Evolutionary conservation across 2,113 vertebrate genomes (phyloP).

Genomic region (Albula glossodonta): DNA sequence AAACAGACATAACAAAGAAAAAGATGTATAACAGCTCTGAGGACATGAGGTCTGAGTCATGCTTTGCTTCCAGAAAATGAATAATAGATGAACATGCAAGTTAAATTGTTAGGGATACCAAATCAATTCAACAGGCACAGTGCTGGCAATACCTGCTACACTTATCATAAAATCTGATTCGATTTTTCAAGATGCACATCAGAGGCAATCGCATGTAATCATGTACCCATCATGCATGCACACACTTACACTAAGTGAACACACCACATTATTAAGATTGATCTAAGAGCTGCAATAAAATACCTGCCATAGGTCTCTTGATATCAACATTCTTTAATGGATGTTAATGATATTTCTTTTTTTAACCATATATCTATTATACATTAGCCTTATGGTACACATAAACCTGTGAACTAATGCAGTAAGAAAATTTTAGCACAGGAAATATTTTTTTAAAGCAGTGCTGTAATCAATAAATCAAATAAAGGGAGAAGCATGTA

Average conservation of each 20-base stretch:
- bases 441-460: not conserved
- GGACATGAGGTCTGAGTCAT: too few relatives aligned
- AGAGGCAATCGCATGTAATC: not conserved
- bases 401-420: conserved; percentile 7
- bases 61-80: too few relatives aligned
- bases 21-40: too few relatives aligned
- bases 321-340: not conserved
- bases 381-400: conserved; percentile 10
- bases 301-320: not conserved
- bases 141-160: too few relatives aligned
- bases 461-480: not conserved
- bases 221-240: not conserved
- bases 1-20: too few relatives aligned
- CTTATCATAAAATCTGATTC: too few relatives aligned
- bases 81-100: too few relatives aligned
- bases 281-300: not conserved
- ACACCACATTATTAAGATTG: not conserved
- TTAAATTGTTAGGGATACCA: too few relatives aligned
- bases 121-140: too few relatives aligned
- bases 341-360: not conserved
- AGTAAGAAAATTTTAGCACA: not conserved
- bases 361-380: not conserved
- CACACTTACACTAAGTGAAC: not conserved
- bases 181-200: too few relatives aligned
- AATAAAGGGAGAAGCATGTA: not conserved